Conservation (phyloP, 2,113 vertebrate genomes). For the Setophaga kirtlandii region DNA sequence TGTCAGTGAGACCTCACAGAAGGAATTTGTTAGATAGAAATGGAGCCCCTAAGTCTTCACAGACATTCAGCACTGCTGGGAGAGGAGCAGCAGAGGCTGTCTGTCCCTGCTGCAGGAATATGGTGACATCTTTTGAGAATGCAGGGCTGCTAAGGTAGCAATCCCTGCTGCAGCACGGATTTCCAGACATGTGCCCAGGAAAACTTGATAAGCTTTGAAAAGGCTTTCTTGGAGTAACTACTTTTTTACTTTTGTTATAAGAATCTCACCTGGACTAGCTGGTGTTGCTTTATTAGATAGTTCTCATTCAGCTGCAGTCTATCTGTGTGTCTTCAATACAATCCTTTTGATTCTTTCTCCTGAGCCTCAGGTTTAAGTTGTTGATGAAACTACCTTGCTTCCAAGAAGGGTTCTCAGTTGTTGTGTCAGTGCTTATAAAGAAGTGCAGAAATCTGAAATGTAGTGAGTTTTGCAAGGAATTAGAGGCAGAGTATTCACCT, state of each 20-base stretch:
- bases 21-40: neutral
- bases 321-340: neutral
- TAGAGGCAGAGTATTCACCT: neutral
- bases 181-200: neutral
- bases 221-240: neutral
- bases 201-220: neutral
- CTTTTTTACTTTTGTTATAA: neutral
- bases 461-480: neutral
- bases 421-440: neutral
- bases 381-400: neutral
- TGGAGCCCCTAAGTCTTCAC: neutral
- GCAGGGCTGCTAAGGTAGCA: neutral
- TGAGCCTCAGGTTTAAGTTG: neutral
- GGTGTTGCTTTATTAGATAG: neutral
- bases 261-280: neutral
- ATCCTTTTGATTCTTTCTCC: neutral
- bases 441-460: neutral
- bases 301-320: neutral
- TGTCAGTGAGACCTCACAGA: fast-evolving
- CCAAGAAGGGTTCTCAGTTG: neutral
- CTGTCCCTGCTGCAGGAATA: neutral
- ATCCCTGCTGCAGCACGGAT: neutral
- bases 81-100: neutral
- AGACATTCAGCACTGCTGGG: neutral
- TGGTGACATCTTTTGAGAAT: fast-evolving